Evolutionary conservation across 1,140 invertebrate species (phyloP).

Genomic region (Bombus confusus): DNA sequence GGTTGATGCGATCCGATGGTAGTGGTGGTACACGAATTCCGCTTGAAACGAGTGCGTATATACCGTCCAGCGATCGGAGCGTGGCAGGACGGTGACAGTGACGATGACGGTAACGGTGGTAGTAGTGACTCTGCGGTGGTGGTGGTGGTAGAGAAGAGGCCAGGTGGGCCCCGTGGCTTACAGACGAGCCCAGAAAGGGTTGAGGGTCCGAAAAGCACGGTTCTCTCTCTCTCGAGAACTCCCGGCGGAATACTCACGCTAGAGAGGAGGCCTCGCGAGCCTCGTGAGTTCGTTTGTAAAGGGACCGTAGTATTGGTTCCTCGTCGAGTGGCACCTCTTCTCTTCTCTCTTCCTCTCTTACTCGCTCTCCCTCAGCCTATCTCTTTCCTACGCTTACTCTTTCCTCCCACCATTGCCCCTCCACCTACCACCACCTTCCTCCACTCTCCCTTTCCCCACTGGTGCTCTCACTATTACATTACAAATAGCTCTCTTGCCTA

Average conservation of each 20-base stretch:
- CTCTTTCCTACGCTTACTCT: conserved; percentile 54
- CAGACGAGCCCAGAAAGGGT: conserved; percentile 60
- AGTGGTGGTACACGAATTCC: conserved; percentile 50
- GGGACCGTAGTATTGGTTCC: conserved; percentile 62
- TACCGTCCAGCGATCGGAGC: conserved; percentile 42
- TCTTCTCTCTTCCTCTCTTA: conserved; percentile 47
- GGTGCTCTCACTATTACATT: conserved; percentile 75
- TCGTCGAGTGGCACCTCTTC: conserved; percentile 60
- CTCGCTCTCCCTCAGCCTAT: conserved; percentile 40
- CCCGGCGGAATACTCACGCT: conserved; percentile 47
- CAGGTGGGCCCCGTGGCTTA: conserved; percentile 61
- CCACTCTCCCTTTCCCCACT: conserved; percentile 57
- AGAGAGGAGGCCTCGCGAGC: conserved; percentile 53
- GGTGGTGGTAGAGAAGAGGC: conserved; percentile 52
- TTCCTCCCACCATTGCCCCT: conserved; percentile 55
- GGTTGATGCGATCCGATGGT: conserved; percentile 45
- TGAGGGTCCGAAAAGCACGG: conserved; percentile 61
- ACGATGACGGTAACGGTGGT: conserved; percentile 44
- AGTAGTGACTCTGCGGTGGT: conserved; percentile 26
- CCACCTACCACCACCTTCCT: conserved; percentile 59
- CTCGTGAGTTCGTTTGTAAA: conserved; percentile 65
- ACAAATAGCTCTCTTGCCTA: conserved; percentile 79
- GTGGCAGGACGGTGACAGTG: conserved; percentile 36
- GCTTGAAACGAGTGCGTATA: conserved; percentile 36
- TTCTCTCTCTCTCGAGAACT: conserved; percentile 55